phyloP scores from a whole-genome alignment of 2,888 invertebrate species.

The Orthonevra nobilis region DNA sequence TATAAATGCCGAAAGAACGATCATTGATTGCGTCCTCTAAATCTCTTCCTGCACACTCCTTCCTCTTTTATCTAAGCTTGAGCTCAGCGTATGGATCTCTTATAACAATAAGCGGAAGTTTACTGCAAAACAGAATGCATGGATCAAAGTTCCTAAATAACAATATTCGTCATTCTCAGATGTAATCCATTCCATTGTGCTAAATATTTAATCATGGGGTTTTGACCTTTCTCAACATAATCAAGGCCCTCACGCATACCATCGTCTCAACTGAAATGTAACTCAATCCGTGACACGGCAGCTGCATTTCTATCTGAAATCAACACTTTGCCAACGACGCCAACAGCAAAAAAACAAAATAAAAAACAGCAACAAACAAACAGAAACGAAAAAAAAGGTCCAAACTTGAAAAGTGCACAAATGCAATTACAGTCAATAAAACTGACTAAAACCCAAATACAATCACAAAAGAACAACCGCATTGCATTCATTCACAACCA shows the following conservation, averaged over 20 bases:
- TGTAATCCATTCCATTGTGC: slow-evolving; percentile 19
- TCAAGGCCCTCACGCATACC: slow-evolving; percentile 32
- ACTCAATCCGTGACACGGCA: slow-evolving; percentile 44
- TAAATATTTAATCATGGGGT: slow-evolving; percentile 36
- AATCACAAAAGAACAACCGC: slow-evolving; percentile 40
- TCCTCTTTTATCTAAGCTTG: no score
- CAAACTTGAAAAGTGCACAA: slow-evolving; percentile 56
- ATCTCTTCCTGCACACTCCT: no score
- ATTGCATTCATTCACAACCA: slow-evolving; percentile 23
- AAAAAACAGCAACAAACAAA: not conserved
- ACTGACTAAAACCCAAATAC: slow-evolving; percentile 48
- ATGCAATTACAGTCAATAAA: slow-evolving; percentile 61
- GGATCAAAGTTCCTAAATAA: no score
- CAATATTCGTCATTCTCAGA: not conserved
- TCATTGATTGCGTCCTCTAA: no score
- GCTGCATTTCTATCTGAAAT: slow-evolving; percentile 55
- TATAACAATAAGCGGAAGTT: no score
- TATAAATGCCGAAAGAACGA: no score
- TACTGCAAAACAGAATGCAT: no score
- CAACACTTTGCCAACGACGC: slow-evolving; percentile 27
- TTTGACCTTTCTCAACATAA: slow-evolving; percentile 52
- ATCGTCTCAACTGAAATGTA: slow-evolving; percentile 22
- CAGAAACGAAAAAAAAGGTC: slow-evolving; percentile 15
- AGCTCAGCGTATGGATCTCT: no score
- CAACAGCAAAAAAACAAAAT: slow-evolving; percentile 26